Base-by-base conservation (phyloP, 1,140 invertebrate species). In the Hyles vespertilio region DNA sequence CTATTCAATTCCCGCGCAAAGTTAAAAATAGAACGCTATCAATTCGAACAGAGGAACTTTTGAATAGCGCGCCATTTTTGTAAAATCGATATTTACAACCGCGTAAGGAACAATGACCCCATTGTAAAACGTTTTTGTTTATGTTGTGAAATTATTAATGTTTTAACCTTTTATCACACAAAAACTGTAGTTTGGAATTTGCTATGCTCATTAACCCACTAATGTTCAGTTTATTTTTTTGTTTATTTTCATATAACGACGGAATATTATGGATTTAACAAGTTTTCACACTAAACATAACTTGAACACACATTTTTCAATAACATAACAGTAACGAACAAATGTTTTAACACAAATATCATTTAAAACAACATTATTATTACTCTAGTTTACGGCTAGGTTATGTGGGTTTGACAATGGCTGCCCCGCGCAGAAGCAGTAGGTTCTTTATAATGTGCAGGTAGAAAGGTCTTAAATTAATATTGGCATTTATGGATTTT, bases 11-110 rank as follows among this genome's bases (percentile, higher is more conserved):
- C 36, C 36, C 36, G 36, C 36, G 36, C 8, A 40, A 40, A 40
- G 22, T 8, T 40, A 40, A 40, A 40, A 40, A 40, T 40, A 40
- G 8, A 40, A 40, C 8, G 36, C 36, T 40, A 40, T 40, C 36
- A 40, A 40, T 40, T 40, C 36, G 8, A 5, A 40, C 9, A 49
- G 53, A 63, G 58, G 48, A 68, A 61, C n/a, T 58, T 82, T 82
- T 54, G 52, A 83, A 81, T 61, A 61, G 56, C 80, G 73, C 82
- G 82, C 82, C 79, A 79, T 81, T 77, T 67, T 48, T 12, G 53
- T 9, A 69, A 72, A 81, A 84, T 83, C 81, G 70, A 84, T 82
- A 79, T 69, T 78, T 70, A 77, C 69, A 71, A 67, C 69, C 74
- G 53, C 53, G 54, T 54, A 67, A 65, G 63, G 74, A 76, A 79